Evolutionary conservation across 1,140 invertebrate genomes (phyloP).

Genomic region (Onthophagus taurus): DNA sequence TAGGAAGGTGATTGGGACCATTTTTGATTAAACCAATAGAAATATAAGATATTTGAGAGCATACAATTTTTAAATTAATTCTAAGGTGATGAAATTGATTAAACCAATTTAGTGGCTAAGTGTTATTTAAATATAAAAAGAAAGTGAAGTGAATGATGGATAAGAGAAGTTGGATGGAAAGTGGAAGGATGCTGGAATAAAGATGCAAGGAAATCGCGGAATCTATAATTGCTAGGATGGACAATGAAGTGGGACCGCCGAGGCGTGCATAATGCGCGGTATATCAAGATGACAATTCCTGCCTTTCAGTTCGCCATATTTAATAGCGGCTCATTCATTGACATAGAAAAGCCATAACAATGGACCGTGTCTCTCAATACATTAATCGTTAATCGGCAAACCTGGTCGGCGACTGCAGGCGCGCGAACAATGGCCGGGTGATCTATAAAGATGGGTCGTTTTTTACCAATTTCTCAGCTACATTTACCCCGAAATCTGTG

Average conservation of each 20-base stretch:
- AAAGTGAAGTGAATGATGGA: background rate
- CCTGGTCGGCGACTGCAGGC: constrained; percentile 18
- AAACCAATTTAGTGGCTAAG: background rate
- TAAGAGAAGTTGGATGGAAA: background rate
- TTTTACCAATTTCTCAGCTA: constrained; percentile 39
- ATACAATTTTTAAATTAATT: background rate
- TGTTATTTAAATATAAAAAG: background rate
- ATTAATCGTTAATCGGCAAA: constrained; percentile 38
- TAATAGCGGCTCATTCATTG: constrained; percentile 31
- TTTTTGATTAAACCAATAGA: no score
- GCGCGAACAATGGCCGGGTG: constrained; percentile 32
- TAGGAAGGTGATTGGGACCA: no score
- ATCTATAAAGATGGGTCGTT: constrained; percentile 38
- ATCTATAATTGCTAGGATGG: constrained; percentile 21
- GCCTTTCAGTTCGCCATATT: constrained; percentile 31
- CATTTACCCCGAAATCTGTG: constrained; percentile 37
- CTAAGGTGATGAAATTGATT: background rate
- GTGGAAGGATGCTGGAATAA: background rate
- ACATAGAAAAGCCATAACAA: constrained; percentile 30
- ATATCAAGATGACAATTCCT: constrained; percentile 30
- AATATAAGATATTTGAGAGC: background rate
- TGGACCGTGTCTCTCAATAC: constrained; percentile 30
- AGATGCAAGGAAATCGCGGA: constrained; percentile 5
- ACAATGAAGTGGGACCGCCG: constrained; percentile 14
- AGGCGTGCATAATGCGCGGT: constrained; percentile 30